These are phyloP conservation scores for Caretta caretta DNA, from an alignment of 2,113 vertebrate genomes.

Conservation along the genomic window DNA sequence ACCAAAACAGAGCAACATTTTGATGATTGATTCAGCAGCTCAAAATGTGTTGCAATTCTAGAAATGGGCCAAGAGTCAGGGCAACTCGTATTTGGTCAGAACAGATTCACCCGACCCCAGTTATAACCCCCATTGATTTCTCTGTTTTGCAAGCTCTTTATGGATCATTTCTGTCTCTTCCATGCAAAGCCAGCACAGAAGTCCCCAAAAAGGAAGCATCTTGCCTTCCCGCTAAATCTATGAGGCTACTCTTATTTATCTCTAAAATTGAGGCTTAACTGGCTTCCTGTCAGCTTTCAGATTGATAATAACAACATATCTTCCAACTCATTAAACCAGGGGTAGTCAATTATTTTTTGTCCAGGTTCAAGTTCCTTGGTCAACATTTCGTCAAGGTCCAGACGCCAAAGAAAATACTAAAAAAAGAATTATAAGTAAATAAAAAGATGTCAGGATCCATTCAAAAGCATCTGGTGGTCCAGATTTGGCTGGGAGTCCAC, in stretches of 20 bases:
- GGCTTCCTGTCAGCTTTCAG: constrained; percentile 35
- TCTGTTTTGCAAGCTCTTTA: not conserved
- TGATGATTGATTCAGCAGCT: not conserved
- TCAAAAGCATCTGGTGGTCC: no score
- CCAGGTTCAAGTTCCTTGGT: no score
- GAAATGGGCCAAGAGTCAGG: not conserved
- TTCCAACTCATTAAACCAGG: constrained; percentile 11
- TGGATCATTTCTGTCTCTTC: not conserved
- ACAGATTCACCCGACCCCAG: not conserved
- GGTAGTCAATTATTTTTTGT: no score
- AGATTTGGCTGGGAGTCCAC: no score
- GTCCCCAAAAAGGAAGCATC: not conserved
- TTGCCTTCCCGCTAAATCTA: rapidly evolving
- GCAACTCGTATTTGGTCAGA: not conserved
- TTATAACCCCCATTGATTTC: not conserved
- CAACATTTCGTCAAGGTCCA: no score
- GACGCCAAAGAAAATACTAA: no score
- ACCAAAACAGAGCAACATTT: not conserved
- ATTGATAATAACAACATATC: constrained; percentile 34
- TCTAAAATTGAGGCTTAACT: not conserved
- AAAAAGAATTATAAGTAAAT: no score
- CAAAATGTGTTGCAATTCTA: not conserved
- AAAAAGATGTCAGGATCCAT: no score
- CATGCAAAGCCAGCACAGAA: not conserved
- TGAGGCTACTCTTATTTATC: not conserved